phyloP scores from a whole-genome alignment of 1,140 invertebrate genomes.

The Lucilia sericata region DNA sequence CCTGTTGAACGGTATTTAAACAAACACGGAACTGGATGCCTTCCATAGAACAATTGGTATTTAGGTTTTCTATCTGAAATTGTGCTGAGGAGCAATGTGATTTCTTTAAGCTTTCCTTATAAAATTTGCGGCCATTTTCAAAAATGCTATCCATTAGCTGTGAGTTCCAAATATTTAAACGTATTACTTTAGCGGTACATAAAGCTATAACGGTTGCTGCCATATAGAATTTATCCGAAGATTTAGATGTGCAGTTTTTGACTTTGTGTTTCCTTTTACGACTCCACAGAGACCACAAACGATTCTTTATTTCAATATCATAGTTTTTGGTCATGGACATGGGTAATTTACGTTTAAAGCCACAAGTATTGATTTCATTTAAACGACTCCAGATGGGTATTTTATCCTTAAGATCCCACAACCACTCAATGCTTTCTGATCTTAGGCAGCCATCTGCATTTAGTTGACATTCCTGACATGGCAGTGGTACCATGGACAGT shows the following conservation, averaged over 20 bases:
- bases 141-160: slow-evolving; percentile 73
- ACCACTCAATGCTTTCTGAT: background rate
- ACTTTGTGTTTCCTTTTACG: slow-evolving; percentile 70
- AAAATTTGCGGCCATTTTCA: slow-evolving; percentile 70
- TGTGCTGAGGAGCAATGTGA: slow-evolving; percentile 66
- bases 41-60: slow-evolving; percentile 68
- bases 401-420: background rate
- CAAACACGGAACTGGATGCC: slow-evolving; percentile 71
- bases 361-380: slow-evolving; percentile 69
- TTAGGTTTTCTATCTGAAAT: slow-evolving; percentile 69
- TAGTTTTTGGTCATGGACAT: slow-evolving; percentile 71
- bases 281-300: slow-evolving; percentile 73
- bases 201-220: slow-evolving; percentile 71
- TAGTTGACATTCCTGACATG: slow-evolving; percentile 12
- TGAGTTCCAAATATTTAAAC: slow-evolving; percentile 72
- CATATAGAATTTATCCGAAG: slow-evolving; percentile 71
- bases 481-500: background rate
- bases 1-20: slow-evolving; percentile 71
- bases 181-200: slow-evolving; percentile 71
- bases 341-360: slow-evolving; percentile 68
- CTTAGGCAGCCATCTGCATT: background rate
- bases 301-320: slow-evolving; percentile 73
- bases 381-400: slow-evolving; percentile 70
- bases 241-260: slow-evolving; percentile 64
- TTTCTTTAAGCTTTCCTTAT: slow-evolving; percentile 69